Base-by-base conservation (phyloP, 2,888 invertebrate genomes). In the Stenoptilia bipunctidactyla region DNA sequence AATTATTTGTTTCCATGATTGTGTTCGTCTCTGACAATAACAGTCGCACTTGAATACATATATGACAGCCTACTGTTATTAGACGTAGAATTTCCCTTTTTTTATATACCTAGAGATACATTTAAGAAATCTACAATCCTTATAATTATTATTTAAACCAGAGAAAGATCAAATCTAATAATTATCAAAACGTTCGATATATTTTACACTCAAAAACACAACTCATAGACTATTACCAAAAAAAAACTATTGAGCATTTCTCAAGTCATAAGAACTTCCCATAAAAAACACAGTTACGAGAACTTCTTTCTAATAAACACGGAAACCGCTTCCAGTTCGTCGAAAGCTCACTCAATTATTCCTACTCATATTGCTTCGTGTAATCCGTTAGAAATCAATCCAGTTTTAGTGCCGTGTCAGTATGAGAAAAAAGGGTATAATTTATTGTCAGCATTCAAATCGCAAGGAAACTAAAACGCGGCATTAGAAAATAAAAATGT, bases 311-410 rank as follows among this genome's bases (percentile, higher is more conserved):
- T 69, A 75, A 76, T 77, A 76, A 79, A 80, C 71, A 73, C 73
- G 80, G 79, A 80, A 82, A 68, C 73, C 68, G 73, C 56, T 61
- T 56, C 54, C 60, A 58, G 67, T 82, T 82, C 82, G 71, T 52
- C 77, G 82, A 80, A 83, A 58, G 61, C 55, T 56, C 58, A 59
- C 57, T 66, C 72, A 69, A 80, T 82, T 77, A 80, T 70, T 67
- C 58, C 66, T 60, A 52, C 72, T 74, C 77, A 67, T 69, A 75
- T 75, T 70, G 74, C 72, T 75, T 75, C 71, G 64, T 67, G 74
- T 73, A 77, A 82, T 83, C 80, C 82, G 82, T 83, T 82, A 76
- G 82, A 79, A 82, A 83, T 82, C 82, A 77, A 82, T 82, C 77
- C 72, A 66, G 62, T 74, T 82, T 82, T 82, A 82, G 74, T 79